These are phyloP conservation scores for Dichetophora obliterata DNA, from an alignment of 2,888 invertebrate genomes.

Conservation along the genomic window DNA sequence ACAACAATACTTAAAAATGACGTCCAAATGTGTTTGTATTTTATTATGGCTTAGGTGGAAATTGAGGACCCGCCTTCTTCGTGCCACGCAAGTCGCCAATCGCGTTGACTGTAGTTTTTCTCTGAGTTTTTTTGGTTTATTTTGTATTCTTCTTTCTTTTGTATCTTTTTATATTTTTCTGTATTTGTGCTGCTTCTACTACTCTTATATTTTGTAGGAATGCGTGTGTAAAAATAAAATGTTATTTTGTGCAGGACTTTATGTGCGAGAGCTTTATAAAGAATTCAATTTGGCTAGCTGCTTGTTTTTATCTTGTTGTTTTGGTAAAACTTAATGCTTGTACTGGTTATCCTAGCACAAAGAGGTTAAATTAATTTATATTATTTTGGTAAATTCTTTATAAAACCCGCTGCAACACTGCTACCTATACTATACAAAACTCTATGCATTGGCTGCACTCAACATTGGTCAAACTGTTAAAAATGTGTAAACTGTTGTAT, in stretches of 20 bases:
- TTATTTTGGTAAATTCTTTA: neutral
- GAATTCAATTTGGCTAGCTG: neutral
- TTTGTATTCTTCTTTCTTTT: slow-evolving; percentile 1
- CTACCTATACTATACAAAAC: too few species aligned
- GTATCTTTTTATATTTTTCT: too few species aligned
- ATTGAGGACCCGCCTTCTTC: slow-evolving; percentile 51
- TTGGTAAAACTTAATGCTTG: slow-evolving; percentile 11
- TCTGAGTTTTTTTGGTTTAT: slow-evolving; percentile 20
- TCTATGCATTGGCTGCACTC: too few species aligned
- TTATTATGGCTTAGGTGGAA: slow-evolving; percentile 17
- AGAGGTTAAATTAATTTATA: slow-evolving; percentile 1
- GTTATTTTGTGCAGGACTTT: too few species aligned
- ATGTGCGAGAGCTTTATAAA: too few species aligned
- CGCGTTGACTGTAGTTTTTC: slow-evolving; percentile 50
- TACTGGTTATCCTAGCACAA: slow-evolving; percentile 4
- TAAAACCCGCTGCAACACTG: too few species aligned
- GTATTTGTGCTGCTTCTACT: too few species aligned
- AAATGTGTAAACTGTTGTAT: too few species aligned
- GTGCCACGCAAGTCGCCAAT: slow-evolving; percentile 48
- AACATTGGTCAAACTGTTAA: too few species aligned
- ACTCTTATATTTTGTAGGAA: too few species aligned
- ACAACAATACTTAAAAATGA: too few species aligned
- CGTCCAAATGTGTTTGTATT: neutral
- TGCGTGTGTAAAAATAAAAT: too few species aligned
- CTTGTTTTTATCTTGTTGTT: slow-evolving; percentile 44